These are phyloP conservation scores for Leptinotarsa peninsularis DNA, from an alignment of 2,888 invertebrate species.

Conservation along the genomic window DNA sequence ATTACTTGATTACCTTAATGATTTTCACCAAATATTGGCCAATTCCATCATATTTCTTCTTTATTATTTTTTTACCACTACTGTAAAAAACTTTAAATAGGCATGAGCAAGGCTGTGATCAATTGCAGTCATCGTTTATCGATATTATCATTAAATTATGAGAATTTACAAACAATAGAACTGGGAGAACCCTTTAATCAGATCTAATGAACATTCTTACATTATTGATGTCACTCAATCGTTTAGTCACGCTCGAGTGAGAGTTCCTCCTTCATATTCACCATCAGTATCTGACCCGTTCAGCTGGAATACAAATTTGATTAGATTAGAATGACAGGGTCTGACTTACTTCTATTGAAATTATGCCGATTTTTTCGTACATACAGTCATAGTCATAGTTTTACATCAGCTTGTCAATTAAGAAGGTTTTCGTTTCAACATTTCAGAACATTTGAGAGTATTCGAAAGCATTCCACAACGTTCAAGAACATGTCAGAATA, in stretches of 20 bases:
- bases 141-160: background rate
- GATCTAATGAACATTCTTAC: slow-evolving; percentile 6
- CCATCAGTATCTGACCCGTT: background rate
- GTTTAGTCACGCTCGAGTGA: slow-evolving; percentile 18
- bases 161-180: slow-evolving; percentile 27
- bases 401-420: no score
- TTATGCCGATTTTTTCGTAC: background rate
- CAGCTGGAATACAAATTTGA: slow-evolving; percentile 5
- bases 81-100: no score
- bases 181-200: slow-evolving; percentile 17
- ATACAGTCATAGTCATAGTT: no score
- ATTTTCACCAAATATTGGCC: no score
- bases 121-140: background rate
- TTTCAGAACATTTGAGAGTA: no score
- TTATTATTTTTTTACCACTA: no score
- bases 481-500: no score
- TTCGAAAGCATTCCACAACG: no score
- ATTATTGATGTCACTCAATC: slow-evolving; percentile 8
- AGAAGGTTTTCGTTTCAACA: no score
- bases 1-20: no score
- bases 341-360: background rate
- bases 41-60: no score
- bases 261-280: slow-evolving; percentile 2
- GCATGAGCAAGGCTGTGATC: no score
- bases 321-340: background rate